Evolutionary conservation across 2,797 vertebrate genomes (phyloP).

Genomic region (Pipistrellus nathusii): DNA sequence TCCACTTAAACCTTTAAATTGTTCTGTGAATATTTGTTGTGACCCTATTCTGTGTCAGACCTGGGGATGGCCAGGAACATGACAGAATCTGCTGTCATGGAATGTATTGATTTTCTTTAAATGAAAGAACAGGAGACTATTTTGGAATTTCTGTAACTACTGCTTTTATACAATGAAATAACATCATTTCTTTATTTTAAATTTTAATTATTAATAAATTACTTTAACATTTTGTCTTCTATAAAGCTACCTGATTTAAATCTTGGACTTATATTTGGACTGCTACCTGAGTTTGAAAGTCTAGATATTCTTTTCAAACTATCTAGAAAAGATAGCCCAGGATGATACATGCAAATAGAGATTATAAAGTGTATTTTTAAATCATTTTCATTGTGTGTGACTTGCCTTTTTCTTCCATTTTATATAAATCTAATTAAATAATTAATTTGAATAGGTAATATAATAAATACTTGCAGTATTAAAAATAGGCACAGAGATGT

Average conservation of each 20-base stretch:
- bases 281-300: neutral
- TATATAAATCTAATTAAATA: slow-evolving; percentile 10
- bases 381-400: slow-evolving; percentile 17
- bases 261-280: slow-evolving; percentile 13
- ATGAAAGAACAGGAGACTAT: neutral
- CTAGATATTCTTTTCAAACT: neutral
- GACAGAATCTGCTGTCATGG: neutral
- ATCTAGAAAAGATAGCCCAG: neutral
- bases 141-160: slow-evolving; percentile 65
- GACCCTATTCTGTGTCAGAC: neutral
- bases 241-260: slow-evolving; percentile 47
- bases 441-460: slow-evolving; percentile 7
- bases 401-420: neutral
- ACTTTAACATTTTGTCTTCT: neutral
- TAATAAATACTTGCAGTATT: neutral
- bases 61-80: neutral
- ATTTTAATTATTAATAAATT: slow-evolving; percentile 53
- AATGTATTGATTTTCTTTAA: slow-evolving; percentile 27
- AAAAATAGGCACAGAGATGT: neutral
- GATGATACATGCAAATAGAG: neutral
- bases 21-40: neutral
- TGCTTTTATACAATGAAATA: slow-evolving; percentile 29
- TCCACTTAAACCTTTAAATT: slow-evolving; percentile 59
- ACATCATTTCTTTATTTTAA: slow-evolving; percentile 18
- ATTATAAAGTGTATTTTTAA: slow-evolving; percentile 16